Conservation (phyloP, 2,888 invertebrate genomes). For the Hydropsyche betteni region DNA sequence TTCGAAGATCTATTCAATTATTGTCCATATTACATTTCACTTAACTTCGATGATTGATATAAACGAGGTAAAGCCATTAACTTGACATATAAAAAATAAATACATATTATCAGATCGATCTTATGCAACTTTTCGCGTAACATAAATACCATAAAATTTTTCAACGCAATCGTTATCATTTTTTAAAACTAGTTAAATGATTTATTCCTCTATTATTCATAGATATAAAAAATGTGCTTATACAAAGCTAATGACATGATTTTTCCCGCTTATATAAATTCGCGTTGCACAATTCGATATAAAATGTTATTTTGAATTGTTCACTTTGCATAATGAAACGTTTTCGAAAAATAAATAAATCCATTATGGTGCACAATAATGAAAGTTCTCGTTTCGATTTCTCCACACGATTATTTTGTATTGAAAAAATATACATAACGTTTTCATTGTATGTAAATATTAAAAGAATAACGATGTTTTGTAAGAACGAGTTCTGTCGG, state of each 20-base stretch:
- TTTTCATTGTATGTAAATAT: slow-evolving; percentile 20
- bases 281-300: not conserved
- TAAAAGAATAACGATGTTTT: slow-evolving; percentile 20
- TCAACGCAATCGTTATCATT: too few species aligned
- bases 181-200: not conserved
- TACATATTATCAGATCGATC: too few species aligned
- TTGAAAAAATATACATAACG: not conserved
- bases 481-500: slow-evolving; percentile 10
- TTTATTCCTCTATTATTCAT: not conserved
- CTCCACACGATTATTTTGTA: slow-evolving; percentile 2
- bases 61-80: too few species aligned
- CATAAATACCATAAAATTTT: too few species aligned
- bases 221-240: not conserved
- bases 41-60: too few species aligned
- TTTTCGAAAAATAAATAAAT: too few species aligned
- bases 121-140: too few species aligned
- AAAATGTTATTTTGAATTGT: too few species aligned
- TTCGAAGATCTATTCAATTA: too few species aligned
- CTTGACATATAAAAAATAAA: too few species aligned
- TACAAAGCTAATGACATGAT: not conserved
- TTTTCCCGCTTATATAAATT: not conserved
- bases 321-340: too few species aligned
- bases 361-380: not conserved
- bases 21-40: too few species aligned
- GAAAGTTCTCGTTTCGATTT: slow-evolving; percentile 20